Conservation (phyloP, 2,113 vertebrate species). For the Phasianus colchicus region DNA sequence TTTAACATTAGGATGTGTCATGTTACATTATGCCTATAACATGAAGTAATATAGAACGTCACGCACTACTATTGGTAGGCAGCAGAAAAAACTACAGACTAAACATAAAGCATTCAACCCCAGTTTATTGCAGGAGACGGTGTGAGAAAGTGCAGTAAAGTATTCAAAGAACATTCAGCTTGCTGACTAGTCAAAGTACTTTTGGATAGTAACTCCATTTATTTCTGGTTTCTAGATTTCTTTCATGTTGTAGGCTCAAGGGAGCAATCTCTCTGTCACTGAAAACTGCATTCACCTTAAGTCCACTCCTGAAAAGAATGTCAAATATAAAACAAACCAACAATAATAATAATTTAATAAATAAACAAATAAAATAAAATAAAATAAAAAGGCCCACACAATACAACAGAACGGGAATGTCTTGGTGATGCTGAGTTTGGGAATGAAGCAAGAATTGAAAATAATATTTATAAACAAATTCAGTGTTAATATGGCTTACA, state of each 20-base stretch:
- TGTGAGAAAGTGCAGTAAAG: slow-evolving; percentile 9
- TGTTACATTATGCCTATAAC: slow-evolving; percentile 28
- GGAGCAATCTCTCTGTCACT: slow-evolving; percentile 61
- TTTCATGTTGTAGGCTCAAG: slow-evolving; percentile 73
- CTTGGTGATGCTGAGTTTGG: slow-evolving; percentile 50
- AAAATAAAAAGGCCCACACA: not conserved
- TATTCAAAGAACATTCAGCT: slow-evolving; percentile 39
- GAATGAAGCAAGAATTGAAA: slow-evolving; percentile 61
- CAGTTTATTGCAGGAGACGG: slow-evolving; percentile 25
- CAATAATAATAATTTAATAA: not conserved
- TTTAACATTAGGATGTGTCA: slow-evolving; percentile 43
- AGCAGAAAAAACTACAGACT: not conserved
- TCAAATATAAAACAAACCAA: slow-evolving; percentile 59
- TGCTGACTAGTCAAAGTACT: slow-evolving; percentile 68
- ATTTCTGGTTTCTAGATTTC: slow-evolving; percentile 71
- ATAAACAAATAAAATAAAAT: too few relatives aligned
- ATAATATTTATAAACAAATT: slow-evolving; percentile 7
- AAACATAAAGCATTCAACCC: slow-evolving; percentile 11
- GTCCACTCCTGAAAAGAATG: slow-evolving; percentile 70
- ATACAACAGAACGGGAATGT: slow-evolving; percentile 40
- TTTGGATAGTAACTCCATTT: slow-evolving; percentile 65
- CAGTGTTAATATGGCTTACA: slow-evolving; percentile 15
- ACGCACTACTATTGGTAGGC: not conserved
- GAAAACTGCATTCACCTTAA: slow-evolving; percentile 73
- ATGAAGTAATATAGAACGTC: not conserved